Base-by-base conservation (phyloP, 2,113 vertebrate species). In the Erythrolamprus reginae region DNA sequence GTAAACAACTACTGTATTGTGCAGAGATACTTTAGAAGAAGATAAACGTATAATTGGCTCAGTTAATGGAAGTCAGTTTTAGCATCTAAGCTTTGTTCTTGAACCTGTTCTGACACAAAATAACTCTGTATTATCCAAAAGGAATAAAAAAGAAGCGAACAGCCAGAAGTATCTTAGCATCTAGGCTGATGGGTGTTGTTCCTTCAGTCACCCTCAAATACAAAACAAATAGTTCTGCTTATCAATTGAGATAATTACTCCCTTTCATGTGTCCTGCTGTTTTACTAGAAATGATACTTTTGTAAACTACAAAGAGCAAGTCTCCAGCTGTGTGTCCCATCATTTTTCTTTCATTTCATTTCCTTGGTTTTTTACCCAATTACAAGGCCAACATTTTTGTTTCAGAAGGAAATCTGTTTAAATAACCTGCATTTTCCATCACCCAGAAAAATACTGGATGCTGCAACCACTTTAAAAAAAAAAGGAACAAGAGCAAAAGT, bases 1-100 rank as follows among this genome's bases (percentile, higher is more conserved):
- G 88, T 92, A 82, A 93, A 91, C 87, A n/a, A 92, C 48, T 93
- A 93, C 58, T 95, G 48, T 91, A 91, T 91, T 90, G 61, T 23
- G 55, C 84, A 33, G 91, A 58, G 15, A 89, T 88, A 93, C 84
- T 86, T 50, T 86, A 90, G 90, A 15, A 28, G 82, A 21, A 93
- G 90, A 87, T 45, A 89, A 50, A 42, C 33, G 21, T 77, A 38
- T 38, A 77, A 77, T 77, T 77, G 17, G 19, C 70, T 84, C 55
- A 51, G 4, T 77, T 53, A 23, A 86, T 92, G 77, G 77, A 90
- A 88, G 47, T 24, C 53, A 91, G 85, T 92, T 85, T 61, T 3
- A 82, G 19, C 52, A 10, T 51, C 15, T 28, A 91, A 92, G 38
- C 5, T 88, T 89, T 91, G 19, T 65, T 84, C 61, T 90, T 38